Evolutionary conservation across 37 sponge, comb jelly and placozoan species (phyloP), one percentile per base, ranked within the genome.

Genomic region (Diacarnus erythraeanus): DNA sequence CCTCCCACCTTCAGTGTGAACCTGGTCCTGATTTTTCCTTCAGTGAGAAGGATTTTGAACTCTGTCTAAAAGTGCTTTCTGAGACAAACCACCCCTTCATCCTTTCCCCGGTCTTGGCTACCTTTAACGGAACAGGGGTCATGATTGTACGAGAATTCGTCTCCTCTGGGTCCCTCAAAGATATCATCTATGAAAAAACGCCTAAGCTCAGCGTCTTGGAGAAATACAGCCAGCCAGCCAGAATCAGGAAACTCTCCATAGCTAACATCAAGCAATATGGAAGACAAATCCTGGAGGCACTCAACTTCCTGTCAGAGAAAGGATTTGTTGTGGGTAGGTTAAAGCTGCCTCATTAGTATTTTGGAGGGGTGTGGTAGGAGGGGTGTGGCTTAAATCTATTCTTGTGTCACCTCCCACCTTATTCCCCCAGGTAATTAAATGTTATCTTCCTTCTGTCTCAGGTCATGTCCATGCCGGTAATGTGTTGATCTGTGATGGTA

Each of bases 381-480:
- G 56, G 10, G 56, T 54, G 56, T 10, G 17, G 56, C 56, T 20
- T 26, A 60, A 60, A 25, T 60, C n/a, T 25, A 20, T 60, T 60
- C 56, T 43, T 38, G 5, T 69, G 22, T 42, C 18, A 59, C 42
- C 17, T 38, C 61, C 72, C 60, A 40, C 82, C 42, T 33, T n/a
- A 29, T 21, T 25, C 30, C 43, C 64, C 44, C 64, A 15, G n/a
- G n/a, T n/a, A n/a, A n/a, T n/a, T n/a, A n/a, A n/a, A n/a, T n/a
- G n/a, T n/a, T n/a, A n/a, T n/a, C 56, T 3, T 4, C 39, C 34
- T 30, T 78, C 38, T 12, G 47, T 51, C 8, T 2, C 80, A 93
- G 88, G 86, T 33, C 86, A 91, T 44, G 70, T 95, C 3, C 89
- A 91, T 59, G 69, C 89, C 80, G 95, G 95, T 0, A 94, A 94